These are phyloP conservation scores for Aphaenogaster floridana DNA, from an alignment of 1,140 invertebrate genomes.

Conservation along the genomic window DNA sequence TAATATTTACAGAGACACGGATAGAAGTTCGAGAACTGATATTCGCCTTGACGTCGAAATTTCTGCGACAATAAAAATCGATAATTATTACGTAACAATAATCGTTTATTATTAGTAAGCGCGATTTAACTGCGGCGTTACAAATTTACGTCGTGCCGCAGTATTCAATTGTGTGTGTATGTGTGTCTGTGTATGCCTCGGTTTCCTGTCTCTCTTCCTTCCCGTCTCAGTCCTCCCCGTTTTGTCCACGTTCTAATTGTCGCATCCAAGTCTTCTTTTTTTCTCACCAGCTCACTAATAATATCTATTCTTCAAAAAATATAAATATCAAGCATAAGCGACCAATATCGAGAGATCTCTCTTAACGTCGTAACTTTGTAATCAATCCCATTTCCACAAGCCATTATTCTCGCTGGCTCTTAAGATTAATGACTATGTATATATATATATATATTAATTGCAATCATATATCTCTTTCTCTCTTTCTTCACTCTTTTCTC, in stretches of 20 bases:
- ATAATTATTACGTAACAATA: conserved; percentile 77
- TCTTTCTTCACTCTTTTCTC: conserved; percentile 56
- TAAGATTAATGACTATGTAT: conserved; percentile 84
- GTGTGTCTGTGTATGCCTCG: conserved; percentile 53
- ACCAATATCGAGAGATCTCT: conserved; percentile 71
- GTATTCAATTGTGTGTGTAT: conserved; percentile 61
- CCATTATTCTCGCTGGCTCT: conserved; percentile 71
- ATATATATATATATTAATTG: conserved; percentile 60
- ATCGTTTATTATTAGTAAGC: conserved; percentile 82
- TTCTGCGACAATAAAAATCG: conserved; percentile 76
- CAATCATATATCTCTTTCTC: conserved; percentile 56
- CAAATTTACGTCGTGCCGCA: conserved; percentile 59
- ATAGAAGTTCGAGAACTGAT: conserved; percentile 82
- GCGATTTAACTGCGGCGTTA: conserved; percentile 70
- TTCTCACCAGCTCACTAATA: conserved; percentile 76
- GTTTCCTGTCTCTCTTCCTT: conserved; percentile 65
- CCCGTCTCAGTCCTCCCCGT: conserved; percentile 55
- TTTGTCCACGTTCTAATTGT: conserved; percentile 45
- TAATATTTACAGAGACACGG: conserved; percentile 86
- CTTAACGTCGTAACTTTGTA: conserved; percentile 59
- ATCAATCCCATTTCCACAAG: conserved; percentile 67
- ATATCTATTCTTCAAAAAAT: conserved; percentile 82
- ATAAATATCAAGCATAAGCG: conserved; percentile 85
- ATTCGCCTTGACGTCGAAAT: conserved; percentile 76
- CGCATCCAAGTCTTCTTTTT: conserved; percentile 44